Evolutionary conservation across 2,797 vertebrate species (phyloP).

Genomic region (Myotis pilosus): DNA sequence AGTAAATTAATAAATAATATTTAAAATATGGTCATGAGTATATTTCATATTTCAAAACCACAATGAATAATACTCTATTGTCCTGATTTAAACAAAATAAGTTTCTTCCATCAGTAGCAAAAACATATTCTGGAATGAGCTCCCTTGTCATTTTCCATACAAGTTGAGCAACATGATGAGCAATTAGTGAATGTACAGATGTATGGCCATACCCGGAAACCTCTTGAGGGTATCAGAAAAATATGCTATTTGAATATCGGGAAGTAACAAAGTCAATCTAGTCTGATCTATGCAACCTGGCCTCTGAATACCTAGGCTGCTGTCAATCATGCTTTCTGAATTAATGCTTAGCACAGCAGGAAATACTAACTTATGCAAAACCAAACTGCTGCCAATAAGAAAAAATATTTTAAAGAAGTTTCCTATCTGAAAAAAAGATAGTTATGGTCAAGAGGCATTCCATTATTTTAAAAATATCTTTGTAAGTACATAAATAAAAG

Average conservation of each 20-base stretch:
- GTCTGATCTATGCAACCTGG: slow-evolving; percentile 57
- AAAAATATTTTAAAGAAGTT: slow-evolving; percentile 14
- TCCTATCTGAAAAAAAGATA: slow-evolving; percentile 29
- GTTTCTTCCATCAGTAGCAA: neutral
- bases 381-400: slow-evolving; percentile 31
- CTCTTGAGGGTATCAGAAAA: slow-evolving; percentile 61
- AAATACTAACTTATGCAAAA: slow-evolving; percentile 58
- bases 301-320: slow-evolving; percentile 45
- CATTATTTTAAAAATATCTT: slow-evolving; percentile 34
- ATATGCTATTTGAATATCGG: slow-evolving; percentile 64
- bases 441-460: slow-evolving; percentile 34
- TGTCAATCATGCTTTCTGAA: slow-evolving; percentile 62
- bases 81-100: neutral
- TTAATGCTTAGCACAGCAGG: slow-evolving; percentile 51
- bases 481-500: neutral
- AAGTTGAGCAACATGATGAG: slow-evolving; percentile 47
- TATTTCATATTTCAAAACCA: slow-evolving; percentile 7
- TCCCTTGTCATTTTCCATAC: slow-evolving; percentile 44
- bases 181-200: slow-evolving; percentile 29
- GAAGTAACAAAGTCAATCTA: slow-evolving; percentile 53
- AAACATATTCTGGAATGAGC: neutral
- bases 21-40: neutral
- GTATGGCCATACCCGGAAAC: slow-evolving; percentile 23
- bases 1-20: neutral
- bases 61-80: neutral